Base-by-base conservation (phyloP, 2,113 vertebrate genomes). In the Strix uralensis region DNA sequence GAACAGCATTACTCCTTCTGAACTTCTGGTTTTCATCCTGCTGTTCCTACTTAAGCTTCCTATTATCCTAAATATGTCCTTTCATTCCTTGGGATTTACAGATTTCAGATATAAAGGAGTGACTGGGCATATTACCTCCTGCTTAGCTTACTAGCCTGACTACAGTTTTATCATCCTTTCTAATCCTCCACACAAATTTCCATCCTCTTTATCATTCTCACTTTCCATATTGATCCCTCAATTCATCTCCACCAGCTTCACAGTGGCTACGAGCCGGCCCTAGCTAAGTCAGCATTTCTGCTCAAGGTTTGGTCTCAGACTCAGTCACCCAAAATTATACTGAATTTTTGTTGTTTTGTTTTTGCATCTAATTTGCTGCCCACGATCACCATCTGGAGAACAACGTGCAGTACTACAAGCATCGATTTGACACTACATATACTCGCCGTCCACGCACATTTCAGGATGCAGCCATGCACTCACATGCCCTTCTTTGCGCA, bases 351-450 rank as follows among this genome's bases (percentile, higher is more conserved):
- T 10, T 9, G 30, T 30, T 16, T 58, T 17, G 7, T 2, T 77
- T 44, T 49, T 10, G 54, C 15, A 57, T 47, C 36, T 11, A 5
- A 69, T 73, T 30, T 44, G 52, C 94, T 96, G 96, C 95, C 89
- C 84, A 54, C 7, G 30, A 92, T 21, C 96, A 57, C 95, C 97
- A 92, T 5, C 96, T 95, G 97, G 54, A 95, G 97, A 80, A 55
- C 27, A 23, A 17, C 2, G 0, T 1, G 46, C 29, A 72, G 95
- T 27, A 97, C 91, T 95, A 40, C 94, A 93, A 32, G 88, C 47
- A 4, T 0, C 2, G 42, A 15, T 25, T 8, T 29, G 18, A 42
- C 27, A 5, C 67, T 9, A 4, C 26, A 8, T 2, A 55, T 18
- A 16, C 65, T 36, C 9, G 2, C 42, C 7, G 1, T 5, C 22